Evolutionary conservation across 2,113 vertebrate genomes (phyloP), one percentile per base, ranked within the genome.

Genomic region (Tringa solitaria): DNA sequence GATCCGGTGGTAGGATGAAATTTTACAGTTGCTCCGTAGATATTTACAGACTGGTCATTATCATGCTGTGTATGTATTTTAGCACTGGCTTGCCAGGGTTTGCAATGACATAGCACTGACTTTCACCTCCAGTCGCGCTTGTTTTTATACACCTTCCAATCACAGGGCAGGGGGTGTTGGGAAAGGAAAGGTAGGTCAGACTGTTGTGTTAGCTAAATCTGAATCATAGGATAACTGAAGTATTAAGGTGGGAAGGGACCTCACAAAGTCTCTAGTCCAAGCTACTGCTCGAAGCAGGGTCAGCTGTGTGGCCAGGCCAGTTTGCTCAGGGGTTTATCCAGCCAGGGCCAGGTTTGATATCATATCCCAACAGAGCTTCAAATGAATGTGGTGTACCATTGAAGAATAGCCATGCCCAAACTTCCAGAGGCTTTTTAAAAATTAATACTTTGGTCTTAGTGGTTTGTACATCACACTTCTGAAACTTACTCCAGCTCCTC

Each of bases 351-450:
- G 30, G 39, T 72, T 89, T 93, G 51, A 28, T 48, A 32, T n/a
- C 61, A 17, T 43, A 63, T 41, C 35, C 41, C 77, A 77, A 35
- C 24, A 93, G 72, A 94, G 86, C 33, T 84, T 84, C 4, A 8
- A 79, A 89, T 19, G 28, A 43, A 65, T 45, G 43, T 63, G 41
- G 56, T 60, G 21, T 57, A 37, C 79, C 82, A 83, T 80, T 84
- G 88, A 76, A 80, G 69, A 86, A 65, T 53, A 91, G 53, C 53
- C 17, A 28, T 74, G 39, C 39, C 16, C 33, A 37, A 67, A 79
- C 46, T 91, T 95, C 28, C 43, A 93, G 77, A 83, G 70, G 24
- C 64, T 67, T 93, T 89, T 87, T 19, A 68, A 90, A 95, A 82
- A 83, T 67, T 84, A 76, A 64, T 60, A 56, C 15, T 84, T 94